A percentile compares a stretch with the other conserved stretches of the same genome.
These are phyloP conservation scores for Campoletis raptor DNA, from an alignment of 2,888 invertebrate genomes.

Conservation along the genomic window DNA sequence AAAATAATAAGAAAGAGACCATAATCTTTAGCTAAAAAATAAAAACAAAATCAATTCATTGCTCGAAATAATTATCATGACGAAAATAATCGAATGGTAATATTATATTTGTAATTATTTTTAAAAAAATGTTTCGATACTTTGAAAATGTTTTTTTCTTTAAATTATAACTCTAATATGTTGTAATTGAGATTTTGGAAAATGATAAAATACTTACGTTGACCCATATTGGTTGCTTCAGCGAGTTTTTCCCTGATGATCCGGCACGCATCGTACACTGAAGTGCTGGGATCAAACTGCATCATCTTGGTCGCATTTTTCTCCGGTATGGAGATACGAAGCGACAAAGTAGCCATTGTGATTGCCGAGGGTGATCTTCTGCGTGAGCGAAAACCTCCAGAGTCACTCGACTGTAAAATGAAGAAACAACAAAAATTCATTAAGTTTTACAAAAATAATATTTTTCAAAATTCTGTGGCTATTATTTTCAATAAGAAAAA, in stretches of 20 bases:
- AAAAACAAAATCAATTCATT: conserved; percentile 13
- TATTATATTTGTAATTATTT: background rate
- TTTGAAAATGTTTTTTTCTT: background rate
- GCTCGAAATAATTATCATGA: conserved; percentile 10
- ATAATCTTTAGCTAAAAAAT: too few species aligned
- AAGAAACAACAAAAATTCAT: conserved; percentile 25
- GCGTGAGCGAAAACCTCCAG: conserved; percentile 79
- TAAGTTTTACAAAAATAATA: conserved; percentile 6
- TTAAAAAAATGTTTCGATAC: background rate
- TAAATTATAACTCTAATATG: background rate
- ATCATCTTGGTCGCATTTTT: conserved; percentile 98
- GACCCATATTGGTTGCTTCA: conserved; percentile 93
- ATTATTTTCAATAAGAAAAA: background rate
- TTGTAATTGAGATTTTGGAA: conserved; percentile 66
- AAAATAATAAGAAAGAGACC: too few species aligned
- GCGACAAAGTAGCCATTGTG: conserved; percentile 90
- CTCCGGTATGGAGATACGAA: conserved; percentile 94
- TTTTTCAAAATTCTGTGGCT: background rate
- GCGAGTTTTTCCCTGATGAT: conserved; percentile 98
- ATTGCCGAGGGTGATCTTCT: conserved; percentile 78
- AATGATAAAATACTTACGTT: conserved; percentile 89
- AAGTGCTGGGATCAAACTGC: conserved; percentile 98
- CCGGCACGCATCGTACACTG: conserved; percentile 98
- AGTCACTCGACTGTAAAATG: conserved; percentile 80
- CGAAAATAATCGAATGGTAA: background rate